phyloP scores from a whole-genome alignment of 2,888 invertebrate species.

The Tuberolachnus salignus region DNA sequence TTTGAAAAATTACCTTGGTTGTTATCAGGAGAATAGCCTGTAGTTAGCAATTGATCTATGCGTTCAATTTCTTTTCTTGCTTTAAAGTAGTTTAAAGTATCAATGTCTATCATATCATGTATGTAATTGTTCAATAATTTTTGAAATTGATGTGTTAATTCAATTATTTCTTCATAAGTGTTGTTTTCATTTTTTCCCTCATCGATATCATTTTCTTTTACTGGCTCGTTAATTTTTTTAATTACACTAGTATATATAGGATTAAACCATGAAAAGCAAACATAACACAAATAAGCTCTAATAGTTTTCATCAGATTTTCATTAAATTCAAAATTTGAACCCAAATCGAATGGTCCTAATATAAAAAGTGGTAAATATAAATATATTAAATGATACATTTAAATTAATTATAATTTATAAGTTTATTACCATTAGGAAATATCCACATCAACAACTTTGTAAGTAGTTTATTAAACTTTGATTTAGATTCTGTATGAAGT shows the following conservation, averaged over 20 bases:
- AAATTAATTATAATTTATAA: neutral
- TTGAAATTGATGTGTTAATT: constrained; percentile 24
- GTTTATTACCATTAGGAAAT: constrained; percentile 42
- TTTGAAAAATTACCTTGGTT: neutral
- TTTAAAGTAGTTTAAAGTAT: constrained; percentile 29
- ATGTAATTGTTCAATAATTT: constrained; percentile 15
- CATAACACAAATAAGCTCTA: constrained; percentile 30
- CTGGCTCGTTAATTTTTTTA: constrained; percentile 19
- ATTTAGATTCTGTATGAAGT: constrained; percentile 31
- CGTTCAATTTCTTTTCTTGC: constrained; percentile 51
- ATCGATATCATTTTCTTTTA: constrained; percentile 6
- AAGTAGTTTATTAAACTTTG: constrained; percentile 42
- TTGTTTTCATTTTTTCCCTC: neutral
- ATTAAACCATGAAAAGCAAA: constrained; percentile 42
- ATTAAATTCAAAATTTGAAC: constrained; percentile 18
- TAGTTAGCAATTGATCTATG: constrained; percentile 24
- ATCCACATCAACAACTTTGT: constrained; percentile 45
- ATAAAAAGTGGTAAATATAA: neutral
- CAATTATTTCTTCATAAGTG: constrained; percentile 18
- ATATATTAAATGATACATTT: neutral
- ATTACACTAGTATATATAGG: constrained; percentile 27
- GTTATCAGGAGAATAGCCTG: neutral
- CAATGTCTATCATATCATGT: constrained; percentile 18
- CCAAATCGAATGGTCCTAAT: constrained; percentile 40
- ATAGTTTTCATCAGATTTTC: constrained; percentile 36